phyloP scores from a whole-genome alignment of 2,797 vertebrate species.

The Stomatorhinus walkeri region DNA sequence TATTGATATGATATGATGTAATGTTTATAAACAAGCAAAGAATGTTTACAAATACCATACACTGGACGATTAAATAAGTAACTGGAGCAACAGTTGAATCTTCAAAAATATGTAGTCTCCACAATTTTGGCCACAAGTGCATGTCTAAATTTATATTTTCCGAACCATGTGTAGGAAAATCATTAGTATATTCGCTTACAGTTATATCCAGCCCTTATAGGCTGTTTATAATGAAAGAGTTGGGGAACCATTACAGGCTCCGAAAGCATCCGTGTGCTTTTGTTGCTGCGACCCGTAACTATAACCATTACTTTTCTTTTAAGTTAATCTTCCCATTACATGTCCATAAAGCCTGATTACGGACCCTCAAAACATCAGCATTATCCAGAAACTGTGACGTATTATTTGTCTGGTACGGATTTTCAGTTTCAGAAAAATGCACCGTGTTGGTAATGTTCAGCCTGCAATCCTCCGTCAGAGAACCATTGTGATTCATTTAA shows the following conservation, averaged over 20 bases:
- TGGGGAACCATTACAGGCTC: background rate
- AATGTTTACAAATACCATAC: background rate
- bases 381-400: background rate
- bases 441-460: background rate
- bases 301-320: background rate
- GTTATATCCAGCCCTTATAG: background rate
- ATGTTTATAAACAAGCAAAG: background rate
- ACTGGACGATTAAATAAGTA: background rate
- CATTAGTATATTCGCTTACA: background rate
- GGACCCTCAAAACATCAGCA: background rate
- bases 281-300: background rate
- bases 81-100: background rate
- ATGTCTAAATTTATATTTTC: background rate
- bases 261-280: background rate
- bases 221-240: background rate
- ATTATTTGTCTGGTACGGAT: background rate
- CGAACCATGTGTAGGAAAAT: background rate
- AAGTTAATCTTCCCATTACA: background rate
- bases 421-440: background rate
- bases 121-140: background rate
- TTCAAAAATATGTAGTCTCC: background rate
- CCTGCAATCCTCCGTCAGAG: background rate
- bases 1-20: background rate
- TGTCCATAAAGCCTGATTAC: background rate
- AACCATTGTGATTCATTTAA: background rate